phyloP scores from a whole-genome alignment of 2,113 vertebrate species.

The Lepus timidus region DNA sequence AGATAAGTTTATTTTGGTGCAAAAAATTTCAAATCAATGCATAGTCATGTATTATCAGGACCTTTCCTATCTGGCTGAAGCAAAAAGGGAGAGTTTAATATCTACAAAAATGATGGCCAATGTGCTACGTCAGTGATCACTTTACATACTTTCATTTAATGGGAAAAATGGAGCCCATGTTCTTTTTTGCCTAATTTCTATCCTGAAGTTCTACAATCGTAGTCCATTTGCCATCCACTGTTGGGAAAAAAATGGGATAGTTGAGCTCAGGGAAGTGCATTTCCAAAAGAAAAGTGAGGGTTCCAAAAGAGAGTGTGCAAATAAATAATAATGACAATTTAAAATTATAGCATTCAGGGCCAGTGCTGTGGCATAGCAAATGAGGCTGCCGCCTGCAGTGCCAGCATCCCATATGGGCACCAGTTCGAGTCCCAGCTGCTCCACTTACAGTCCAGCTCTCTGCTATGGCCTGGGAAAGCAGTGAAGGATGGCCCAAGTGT shows the following conservation, averaged over 20 bases:
- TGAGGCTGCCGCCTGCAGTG: too few relatives aligned
- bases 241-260: neutral
- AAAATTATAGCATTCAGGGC: slow-evolving; percentile 40
- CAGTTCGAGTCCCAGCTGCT: too few relatives aligned
- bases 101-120: slow-evolving; percentile 9
- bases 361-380: too few relatives aligned
- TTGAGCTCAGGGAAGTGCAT: slow-evolving; percentile 23
- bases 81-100: slow-evolving; percentile 10
- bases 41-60: neutral
- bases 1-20: too few relatives aligned
- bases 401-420: too few relatives aligned
- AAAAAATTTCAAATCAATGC: too few relatives aligned
- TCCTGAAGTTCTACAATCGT: slow-evolving; percentile 10
- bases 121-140: neutral
- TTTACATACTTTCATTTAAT: slow-evolving; percentile 23
- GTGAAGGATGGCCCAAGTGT: too few relatives aligned
- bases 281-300: neutral
- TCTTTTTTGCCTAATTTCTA: slow-evolving; percentile 27
- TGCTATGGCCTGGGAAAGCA: too few relatives aligned
- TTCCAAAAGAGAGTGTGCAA: neutral
- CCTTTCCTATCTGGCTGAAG: neutral
- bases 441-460: too few relatives aligned
- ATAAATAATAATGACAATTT: slow-evolving; percentile 44
- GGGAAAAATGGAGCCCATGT: slow-evolving; percentile 1
- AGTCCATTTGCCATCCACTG: neutral